A percentile compares a stretch with the other conserved stretches of the same genome.
These are phyloP conservation scores for Epizoanthus illoricatus DNA, from an alignment of 92 coral and sea anemone species.

Conservation along the genomic window DNA sequence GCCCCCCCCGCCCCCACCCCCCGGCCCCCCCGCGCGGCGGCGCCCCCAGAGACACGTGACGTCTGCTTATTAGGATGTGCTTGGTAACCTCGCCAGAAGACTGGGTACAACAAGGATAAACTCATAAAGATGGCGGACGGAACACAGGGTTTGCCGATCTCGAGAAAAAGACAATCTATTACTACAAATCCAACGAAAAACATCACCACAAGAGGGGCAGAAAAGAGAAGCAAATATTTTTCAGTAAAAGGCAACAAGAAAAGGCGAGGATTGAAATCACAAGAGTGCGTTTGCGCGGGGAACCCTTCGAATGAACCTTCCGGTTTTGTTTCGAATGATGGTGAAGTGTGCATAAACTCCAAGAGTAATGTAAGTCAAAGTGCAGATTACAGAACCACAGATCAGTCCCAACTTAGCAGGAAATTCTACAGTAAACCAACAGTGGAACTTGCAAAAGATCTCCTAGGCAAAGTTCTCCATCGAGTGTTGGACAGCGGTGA, in stretches of 20 bases:
- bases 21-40: no score
- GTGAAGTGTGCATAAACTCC: no score
- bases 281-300: not conserved
- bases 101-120: not conserved
- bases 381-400: not conserved
- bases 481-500: conserved; percentile 76
- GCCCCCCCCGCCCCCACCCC: no score
- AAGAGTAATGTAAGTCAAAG: not conserved
- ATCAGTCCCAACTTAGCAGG: conserved; percentile 47
- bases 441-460: conserved; percentile 65
- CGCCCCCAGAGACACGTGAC: no score
- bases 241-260: not conserved
- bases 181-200: not conserved
- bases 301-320: not conserved
- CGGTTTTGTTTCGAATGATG: not conserved
- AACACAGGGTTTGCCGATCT: not conserved
- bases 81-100: conserved; percentile 13
- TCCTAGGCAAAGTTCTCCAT: conserved; percentile 81
- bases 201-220: not conserved
- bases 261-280: not conserved
- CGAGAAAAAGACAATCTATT: conserved; percentile 9
- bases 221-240: conserved; percentile 23
- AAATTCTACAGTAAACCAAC: conserved; percentile 73
- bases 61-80: no score
- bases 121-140: conserved; percentile 16